Base-by-base conservation (phyloP, 1,140 invertebrate species). In the Oedothorax gibbosus region DNA sequence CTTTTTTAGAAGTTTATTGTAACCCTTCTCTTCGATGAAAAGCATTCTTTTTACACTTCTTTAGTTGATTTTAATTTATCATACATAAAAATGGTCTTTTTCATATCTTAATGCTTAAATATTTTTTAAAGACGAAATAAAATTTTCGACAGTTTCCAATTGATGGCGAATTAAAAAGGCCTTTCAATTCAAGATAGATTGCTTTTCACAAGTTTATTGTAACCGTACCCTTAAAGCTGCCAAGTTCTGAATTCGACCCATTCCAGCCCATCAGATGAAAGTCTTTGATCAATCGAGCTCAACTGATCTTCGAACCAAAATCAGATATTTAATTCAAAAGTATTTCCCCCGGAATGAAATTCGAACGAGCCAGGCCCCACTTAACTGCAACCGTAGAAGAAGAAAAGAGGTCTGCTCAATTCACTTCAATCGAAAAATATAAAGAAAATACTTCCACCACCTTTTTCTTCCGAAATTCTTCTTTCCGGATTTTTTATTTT, bases 291-390 rank as follows among this genome's bases (percentile, higher is more conserved):
- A 64, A 77, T 77, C 57, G 60, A n/a, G 14, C 21, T 21, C 2
- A 77, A 62, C 75, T 14, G 60, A 77, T 77, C 51, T 64, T 51
- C 57, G 57, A 77, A 64, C 54, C 35, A 64, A 64, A 64, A 62
- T 77, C 75, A 77, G 51, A 77, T 77, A 77, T 77, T 77, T 77
- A 77, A 77, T 77, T 77, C 75, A 64, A 77, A 77, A 77, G 75
- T 77, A 64, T 77, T 64, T 64, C 60, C 20, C 12, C 14, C 75
- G 60, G 35, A 73, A 75, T 75, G 72, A 75, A 75, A 75, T 75
- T 75, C 53, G 35, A 75, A 75, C 54, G 18, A 75, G 72, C 15
- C 35, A 57, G 21, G 20, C 20, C 72, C 8, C 51, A 57, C 53
- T 75, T 54, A 54, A 73, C 54, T 73, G 71, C 68, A 73, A 73